Conservation (phyloP, 2,888 invertebrate genomes). For the Frankliniella intonsa region DNA sequence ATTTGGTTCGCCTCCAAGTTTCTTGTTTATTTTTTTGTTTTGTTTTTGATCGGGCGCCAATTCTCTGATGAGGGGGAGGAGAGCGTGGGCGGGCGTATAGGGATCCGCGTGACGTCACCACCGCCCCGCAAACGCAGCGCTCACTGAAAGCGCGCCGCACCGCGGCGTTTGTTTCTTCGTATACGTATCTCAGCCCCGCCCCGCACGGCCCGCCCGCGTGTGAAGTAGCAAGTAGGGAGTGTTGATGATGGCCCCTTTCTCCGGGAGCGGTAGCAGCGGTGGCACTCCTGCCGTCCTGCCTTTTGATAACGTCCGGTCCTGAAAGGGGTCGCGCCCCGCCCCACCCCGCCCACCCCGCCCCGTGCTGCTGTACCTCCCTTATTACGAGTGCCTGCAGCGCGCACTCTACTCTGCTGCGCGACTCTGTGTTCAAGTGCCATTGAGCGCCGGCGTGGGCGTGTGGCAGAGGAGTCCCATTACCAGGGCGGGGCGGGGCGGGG, state of each 20-base stretch:
- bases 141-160: too few species aligned
- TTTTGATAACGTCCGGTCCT: slow-evolving; percentile 9
- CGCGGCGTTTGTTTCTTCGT: too few species aligned
- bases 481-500: too few species aligned
- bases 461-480: not conserved
- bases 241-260: not conserved
- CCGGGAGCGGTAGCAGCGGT: not conserved
- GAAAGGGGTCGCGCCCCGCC: not conserved
- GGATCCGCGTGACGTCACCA: not conserved
- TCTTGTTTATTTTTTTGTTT: not conserved
- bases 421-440: slow-evolving; percentile 6
- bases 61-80: not conserved
- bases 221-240: not conserved
- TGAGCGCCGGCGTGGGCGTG: not conserved
- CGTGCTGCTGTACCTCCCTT: not conserved
- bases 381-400: slow-evolving; percentile 3
- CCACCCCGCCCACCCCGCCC: too few species aligned
- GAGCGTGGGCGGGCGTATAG: not conserved
- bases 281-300: not conserved
- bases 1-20: not conserved
- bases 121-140: too few species aligned
- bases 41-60: not conserved
- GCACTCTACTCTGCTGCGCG: not conserved
- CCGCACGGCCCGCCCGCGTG: too few species aligned
- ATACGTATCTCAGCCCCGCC: too few species aligned